phyloP scores from a whole-genome alignment of 1,140 invertebrate species.

The Drosophila willistoni region DNA sequence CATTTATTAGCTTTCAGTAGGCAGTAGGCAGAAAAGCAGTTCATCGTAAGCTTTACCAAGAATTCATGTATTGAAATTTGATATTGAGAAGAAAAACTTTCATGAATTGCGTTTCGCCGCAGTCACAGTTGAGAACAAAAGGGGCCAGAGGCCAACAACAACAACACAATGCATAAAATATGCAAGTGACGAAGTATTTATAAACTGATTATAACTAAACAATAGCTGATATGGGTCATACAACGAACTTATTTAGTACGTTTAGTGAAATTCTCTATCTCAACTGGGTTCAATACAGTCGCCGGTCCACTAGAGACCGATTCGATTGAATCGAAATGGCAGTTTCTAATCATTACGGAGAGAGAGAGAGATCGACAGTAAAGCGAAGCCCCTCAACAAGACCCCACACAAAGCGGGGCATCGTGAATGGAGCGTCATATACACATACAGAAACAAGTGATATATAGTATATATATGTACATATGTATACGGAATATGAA shows the following conservation, averaged over 20 bases:
- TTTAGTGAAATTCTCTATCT: background rate
- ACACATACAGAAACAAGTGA: background rate
- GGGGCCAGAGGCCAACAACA: constrained; percentile 8
- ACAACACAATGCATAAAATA: constrained; percentile 4
- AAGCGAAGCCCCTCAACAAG: background rate
- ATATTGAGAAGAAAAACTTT: constrained; percentile 53
- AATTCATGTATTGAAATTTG: constrained; percentile 62
- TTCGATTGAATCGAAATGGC: constrained; percentile 13
- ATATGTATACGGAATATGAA: background rate
- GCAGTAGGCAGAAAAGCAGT: constrained; percentile 10
- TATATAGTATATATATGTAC: background rate
- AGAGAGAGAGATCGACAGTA: constrained; percentile 13
- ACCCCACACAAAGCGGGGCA: constrained; percentile 51
- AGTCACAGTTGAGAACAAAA: constrained; percentile 24
- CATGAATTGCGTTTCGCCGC: constrained; percentile 42
- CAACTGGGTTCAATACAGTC: too few species aligned
- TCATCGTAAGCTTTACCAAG: constrained; percentile 51
- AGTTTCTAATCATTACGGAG: constrained; percentile 28
- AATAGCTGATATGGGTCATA: constrained; percentile 74
- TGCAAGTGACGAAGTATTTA: constrained; percentile 79
- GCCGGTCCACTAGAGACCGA: too few species aligned
- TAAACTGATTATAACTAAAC: constrained; percentile 77
- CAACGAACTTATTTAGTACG: background rate
- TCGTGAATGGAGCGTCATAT: background rate
- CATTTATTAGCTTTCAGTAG: constrained; percentile 72